phyloP scores from a whole-genome alignment of 2,113 vertebrate species.

The Semicossyphus pulcher region DNA sequence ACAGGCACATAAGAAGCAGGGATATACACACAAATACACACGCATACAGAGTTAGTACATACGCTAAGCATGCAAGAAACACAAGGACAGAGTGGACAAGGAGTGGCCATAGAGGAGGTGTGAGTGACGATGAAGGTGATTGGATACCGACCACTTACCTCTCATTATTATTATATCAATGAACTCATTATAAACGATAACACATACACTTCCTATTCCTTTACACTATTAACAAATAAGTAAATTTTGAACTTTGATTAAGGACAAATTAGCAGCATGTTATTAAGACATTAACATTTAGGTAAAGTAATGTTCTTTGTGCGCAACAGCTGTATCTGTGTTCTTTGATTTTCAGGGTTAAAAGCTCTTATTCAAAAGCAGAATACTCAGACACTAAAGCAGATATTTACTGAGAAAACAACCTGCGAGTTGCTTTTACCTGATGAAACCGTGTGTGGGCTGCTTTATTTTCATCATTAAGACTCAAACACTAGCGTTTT shows the following conservation, averaged over 20 bases:
- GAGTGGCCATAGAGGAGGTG: constrained; percentile 25
- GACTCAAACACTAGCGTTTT: constrained; percentile 23
- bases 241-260: too few relatives aligned
- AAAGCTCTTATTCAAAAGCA: constrained; percentile 13
- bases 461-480: constrained; percentile 6
- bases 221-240: neutral
- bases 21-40: constrained; percentile 20
- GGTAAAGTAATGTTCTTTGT: too few relatives aligned
- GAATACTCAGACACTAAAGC: constrained; percentile 6
- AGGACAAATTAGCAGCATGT: neutral
- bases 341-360: constrained; percentile 19
- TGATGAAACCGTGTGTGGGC: constrained; percentile 12
- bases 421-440: constrained; percentile 7
- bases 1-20: constrained; percentile 20
- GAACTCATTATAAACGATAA: neutral
- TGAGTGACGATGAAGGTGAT: constrained; percentile 51
- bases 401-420: constrained; percentile 11
- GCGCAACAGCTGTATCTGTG: neutral
- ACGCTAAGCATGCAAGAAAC: constrained; percentile 51
- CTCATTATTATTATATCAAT: constrained; percentile 1
- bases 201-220: neutral
- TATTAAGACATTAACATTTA: too few relatives aligned
- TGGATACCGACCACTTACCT: constrained; percentile 58
- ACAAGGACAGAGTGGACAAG: constrained; percentile 38
- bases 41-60: constrained; percentile 11